Percentiles rank a stretch among this genome's conserved stretches.
Evolutionary conservation across 2,797 vertebrate species (phyloP).

Genomic region (Gadopsis marmoratus): DNA sequence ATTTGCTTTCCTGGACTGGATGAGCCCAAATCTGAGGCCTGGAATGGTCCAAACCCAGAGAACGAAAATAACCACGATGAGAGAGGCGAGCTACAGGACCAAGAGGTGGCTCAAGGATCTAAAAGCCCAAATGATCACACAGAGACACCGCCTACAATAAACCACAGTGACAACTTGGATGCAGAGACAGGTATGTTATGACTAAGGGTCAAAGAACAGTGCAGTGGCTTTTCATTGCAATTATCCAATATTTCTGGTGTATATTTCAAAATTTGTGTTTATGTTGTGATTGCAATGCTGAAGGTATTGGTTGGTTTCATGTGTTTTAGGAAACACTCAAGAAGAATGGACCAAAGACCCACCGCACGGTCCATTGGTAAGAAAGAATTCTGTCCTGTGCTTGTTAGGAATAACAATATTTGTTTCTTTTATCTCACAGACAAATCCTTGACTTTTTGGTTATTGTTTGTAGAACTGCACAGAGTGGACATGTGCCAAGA

Average conservation of each 20-base stretch:
- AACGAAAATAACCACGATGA: constrained; percentile 3
- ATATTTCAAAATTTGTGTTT: neutral
- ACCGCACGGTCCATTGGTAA: constrained; percentile 73
- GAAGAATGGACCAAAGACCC: constrained; percentile 54
- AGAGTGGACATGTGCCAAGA: constrained; percentile 79
- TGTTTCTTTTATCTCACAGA: neutral
- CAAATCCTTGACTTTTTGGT: neutral
- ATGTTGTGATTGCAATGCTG: neutral
- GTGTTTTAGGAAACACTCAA: constrained; percentile 58
- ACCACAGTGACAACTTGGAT: constrained; percentile 35
- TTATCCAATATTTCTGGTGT: neutral
- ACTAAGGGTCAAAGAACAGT: neutral
- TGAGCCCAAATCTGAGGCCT: constrained; percentile 81
- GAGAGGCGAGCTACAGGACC: constrained; percentile 26
- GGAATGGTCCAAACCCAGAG: constrained; percentile 27
- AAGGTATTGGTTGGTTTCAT: constrained; percentile 1
- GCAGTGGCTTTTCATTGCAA: neutral
- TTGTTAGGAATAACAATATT: neutral
- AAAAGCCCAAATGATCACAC: constrained; percentile 32
- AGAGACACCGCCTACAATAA: constrained; percentile 36
- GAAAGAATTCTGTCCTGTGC: constrained; percentile 14
- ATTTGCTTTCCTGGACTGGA: constrained; percentile 95
- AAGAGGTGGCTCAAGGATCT: constrained; percentile 31
- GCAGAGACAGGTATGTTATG: constrained; percentile 55
- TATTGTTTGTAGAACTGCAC: constrained; percentile 80